Evolutionary conservation across 2,113 vertebrate species (phyloP).

Genomic region (Burhinus bistriatus): DNA sequence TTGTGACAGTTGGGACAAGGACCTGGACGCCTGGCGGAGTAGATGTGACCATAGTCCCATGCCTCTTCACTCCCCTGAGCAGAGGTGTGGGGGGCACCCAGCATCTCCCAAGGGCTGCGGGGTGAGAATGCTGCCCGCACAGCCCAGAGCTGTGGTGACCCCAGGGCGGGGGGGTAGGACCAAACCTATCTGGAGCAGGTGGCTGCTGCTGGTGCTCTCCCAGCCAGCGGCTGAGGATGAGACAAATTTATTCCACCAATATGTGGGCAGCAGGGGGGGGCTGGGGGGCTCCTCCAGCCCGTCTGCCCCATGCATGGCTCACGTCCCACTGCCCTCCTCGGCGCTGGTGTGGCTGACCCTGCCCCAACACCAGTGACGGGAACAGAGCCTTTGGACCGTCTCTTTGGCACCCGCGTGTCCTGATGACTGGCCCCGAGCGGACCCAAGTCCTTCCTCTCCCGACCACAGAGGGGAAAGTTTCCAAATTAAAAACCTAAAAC

Average conservation of each 20-base stretch:
- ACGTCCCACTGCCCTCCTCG: fast-evolving
- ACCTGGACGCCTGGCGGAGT: fast-evolving
- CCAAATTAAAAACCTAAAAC: conserved; percentile 85
- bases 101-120: background rate
- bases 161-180: fast-evolving
- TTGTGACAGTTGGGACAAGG: fast-evolving
- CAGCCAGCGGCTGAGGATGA: fast-evolving
- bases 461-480: conserved; percentile 80
- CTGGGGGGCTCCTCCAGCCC: background rate
- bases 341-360: background rate
- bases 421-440: conserved; percentile 64
- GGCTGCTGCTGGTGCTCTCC: background rate
- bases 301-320: background rate
- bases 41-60: fast-evolving
- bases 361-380: conserved; percentile 22
- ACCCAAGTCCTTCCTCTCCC: conserved; percentile 74
- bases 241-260: background rate
- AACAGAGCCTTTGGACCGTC: conserved; percentile 58
- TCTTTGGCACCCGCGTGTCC: conserved; percentile 73
- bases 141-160: background rate
- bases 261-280: background rate
- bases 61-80: fast-evolving
- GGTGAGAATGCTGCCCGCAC: background rate
- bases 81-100: fast-evolving
- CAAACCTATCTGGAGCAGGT: fast-evolving